A percentile compares a stretch with the other conserved stretches of the same genome.
Evolutionary conservation across 2,888 invertebrate species (phyloP).

Genomic region (Papilio gigon): DNA sequence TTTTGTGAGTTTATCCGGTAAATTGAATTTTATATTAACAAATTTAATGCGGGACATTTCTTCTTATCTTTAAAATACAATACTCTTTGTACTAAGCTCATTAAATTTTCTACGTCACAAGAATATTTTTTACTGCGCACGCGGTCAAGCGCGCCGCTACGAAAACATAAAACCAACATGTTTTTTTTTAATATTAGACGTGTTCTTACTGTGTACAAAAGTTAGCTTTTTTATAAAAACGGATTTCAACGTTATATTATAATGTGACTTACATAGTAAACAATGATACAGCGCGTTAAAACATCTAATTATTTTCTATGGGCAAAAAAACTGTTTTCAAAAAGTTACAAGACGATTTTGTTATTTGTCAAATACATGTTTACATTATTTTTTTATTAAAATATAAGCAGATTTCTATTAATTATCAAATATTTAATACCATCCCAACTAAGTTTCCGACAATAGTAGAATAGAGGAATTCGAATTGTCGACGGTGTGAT

Average conservation of each 20-base stretch:
- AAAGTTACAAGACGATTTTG: too few relatives aligned
- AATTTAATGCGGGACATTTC: neutral
- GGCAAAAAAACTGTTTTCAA: too few relatives aligned
- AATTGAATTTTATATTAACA: neutral
- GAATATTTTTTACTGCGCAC: conserved; percentile 8
- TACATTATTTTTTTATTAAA: too few relatives aligned
- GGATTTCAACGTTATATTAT: neutral
- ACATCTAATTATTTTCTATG: too few relatives aligned
- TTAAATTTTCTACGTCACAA: neutral
- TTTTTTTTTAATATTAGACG: neutral
- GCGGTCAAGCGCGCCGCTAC: neutral
- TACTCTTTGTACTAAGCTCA: neutral
- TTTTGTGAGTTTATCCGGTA: too few relatives aligned
- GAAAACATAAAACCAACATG: conserved; percentile 1
- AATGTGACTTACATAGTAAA: neutral
- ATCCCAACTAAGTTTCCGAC: too few relatives aligned
- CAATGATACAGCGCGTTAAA: too few relatives aligned
- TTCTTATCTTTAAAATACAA: neutral
- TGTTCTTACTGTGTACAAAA: neutral
- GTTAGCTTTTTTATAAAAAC: neutral
- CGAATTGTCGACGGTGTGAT: too few relatives aligned
- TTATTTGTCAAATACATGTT: too few relatives aligned
- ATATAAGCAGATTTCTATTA: too few relatives aligned
- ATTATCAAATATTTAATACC: too few relatives aligned
- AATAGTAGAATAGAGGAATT: too few relatives aligned